Conservation (phyloP, 2,113 vertebrate species). For the Plecturocebus donacophilus region DNA sequence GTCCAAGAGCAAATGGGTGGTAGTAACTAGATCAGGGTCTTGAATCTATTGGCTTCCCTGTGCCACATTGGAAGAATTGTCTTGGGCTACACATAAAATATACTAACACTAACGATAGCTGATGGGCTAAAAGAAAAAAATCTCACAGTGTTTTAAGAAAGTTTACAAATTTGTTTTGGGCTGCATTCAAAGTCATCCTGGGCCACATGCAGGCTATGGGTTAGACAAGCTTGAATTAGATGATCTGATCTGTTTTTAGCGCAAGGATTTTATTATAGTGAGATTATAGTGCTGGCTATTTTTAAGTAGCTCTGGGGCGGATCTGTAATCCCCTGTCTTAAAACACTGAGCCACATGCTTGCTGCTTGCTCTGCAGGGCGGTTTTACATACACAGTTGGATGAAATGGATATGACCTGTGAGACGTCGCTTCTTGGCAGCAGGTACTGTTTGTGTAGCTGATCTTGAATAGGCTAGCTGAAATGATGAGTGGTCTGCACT, state of each 20-base stretch:
- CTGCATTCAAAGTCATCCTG: too few species aligned
- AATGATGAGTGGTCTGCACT: too few species aligned
- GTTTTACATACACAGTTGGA: not conserved
- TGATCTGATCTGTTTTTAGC: not conserved
- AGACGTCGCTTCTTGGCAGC: not conserved
- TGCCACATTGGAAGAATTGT: too few species aligned
- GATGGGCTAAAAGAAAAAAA: too few species aligned
- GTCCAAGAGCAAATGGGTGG: not conserved
- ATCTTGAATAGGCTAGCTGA: too few species aligned
- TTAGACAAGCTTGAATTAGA: too few species aligned
- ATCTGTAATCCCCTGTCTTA: not conserved
- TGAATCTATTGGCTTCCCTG: too few species aligned
- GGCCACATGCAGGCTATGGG: too few species aligned
- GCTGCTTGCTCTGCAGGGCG: not conserved
- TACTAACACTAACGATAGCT: too few species aligned
- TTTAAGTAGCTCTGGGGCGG: not conserved
- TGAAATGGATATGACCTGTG: not conserved
- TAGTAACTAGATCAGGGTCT: not conserved
- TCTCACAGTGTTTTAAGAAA: too few species aligned
- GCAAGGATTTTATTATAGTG: not conserved
- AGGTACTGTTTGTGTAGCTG: not conserved
- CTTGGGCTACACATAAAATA: too few species aligned
- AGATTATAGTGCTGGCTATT: slow-evolving; percentile 49
- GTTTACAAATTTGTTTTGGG: too few species aligned
- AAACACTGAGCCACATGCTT: not conserved